Conservation (phyloP, 2,888 invertebrate genomes). For the Sinohyriopsis cumingii region DNA sequence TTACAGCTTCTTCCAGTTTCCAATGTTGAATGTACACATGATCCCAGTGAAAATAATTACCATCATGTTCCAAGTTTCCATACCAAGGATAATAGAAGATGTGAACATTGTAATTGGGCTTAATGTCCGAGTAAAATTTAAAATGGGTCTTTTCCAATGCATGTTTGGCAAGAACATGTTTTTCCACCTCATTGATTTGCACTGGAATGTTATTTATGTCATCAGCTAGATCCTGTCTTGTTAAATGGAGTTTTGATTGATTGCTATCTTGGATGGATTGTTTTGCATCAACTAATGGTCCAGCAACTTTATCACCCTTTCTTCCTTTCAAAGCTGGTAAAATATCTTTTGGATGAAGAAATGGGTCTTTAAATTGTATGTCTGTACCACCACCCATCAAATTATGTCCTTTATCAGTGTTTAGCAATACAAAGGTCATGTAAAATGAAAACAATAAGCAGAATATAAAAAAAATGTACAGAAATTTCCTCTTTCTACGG, state of each 20-base stretch:
- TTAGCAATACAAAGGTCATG: too few relatives aligned
- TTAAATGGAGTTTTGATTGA: background rate
- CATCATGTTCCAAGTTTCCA: constrained; percentile 64
- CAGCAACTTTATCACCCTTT: background rate
- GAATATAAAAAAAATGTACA: too few relatives aligned
- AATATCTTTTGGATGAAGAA: constrained; percentile 19
- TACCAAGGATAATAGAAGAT: constrained; percentile 74
- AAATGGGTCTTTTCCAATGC: constrained; percentile 1
- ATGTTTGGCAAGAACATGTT: background rate
- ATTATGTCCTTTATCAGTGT: too few relatives aligned
- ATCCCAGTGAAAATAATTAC: constrained; percentile 71
- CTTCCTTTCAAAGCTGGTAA: constrained; percentile 18
- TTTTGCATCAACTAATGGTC: background rate
- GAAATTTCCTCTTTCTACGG: too few relatives aligned
- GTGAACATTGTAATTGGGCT: constrained; percentile 68
- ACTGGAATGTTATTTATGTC: background rate
- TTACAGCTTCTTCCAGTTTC: constrained; percentile 67
- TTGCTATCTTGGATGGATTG: constrained; percentile 11
- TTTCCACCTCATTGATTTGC: background rate
- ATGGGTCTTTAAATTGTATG: background rate
- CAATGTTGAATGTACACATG: constrained; percentile 70
- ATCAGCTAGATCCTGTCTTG: background rate
- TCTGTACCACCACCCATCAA: too few relatives aligned
- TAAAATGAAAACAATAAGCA: too few relatives aligned
- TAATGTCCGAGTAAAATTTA: background rate